Evolutionary conservation across 2,113 vertebrate species (phyloP), one percentile per base, ranked within the genome.

Genomic region (Gobius niger): DNA sequence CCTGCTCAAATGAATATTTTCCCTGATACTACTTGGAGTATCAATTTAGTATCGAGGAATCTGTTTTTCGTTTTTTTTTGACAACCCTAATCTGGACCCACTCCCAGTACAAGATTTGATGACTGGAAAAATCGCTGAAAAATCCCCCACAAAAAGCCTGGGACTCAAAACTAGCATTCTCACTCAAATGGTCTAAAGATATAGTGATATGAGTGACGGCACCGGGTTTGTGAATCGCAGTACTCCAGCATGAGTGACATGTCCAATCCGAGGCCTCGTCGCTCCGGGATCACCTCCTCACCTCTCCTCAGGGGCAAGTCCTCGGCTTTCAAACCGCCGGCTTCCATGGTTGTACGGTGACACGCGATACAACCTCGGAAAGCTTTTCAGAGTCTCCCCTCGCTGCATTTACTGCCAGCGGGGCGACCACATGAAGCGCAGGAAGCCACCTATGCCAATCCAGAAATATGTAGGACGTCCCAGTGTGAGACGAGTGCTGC

Each of bases 381-480:
- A 80, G 86, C 81, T 73, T 74, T 84, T 87, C 47, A 73, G 52
- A 73, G 51, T 81, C 70, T 79, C 50, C 50, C 64, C 62, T 68
- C 7, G 0, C 65, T 68, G 68, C 62, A 69, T 79, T 79, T 62
- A 67, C 71, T 66, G 65, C 77, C 70, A 81, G 64, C 6, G 0
- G 7, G 34, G 62, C 24, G 52, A 59, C 54, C 16, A 49, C 62
- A 51, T 67, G n/a, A 75, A 50, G 19, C 24, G 19, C 18, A 24
- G 53, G 51, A 76, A 57, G 59, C 44, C 41, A 73, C 47, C 53
- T 65, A 60, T 57, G 18, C 47, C 80, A 68, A 9, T 63, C 15
- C 50, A 6, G 14, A 80, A 70, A 70, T 67, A 59, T 52, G 10
- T n/a, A n/a, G n/a, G n/a, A 6, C 9, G 11, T 12, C 44, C 41